Conservation (phyloP, 2,888 invertebrate species). For the Nemotelus pantherinus region DNA sequence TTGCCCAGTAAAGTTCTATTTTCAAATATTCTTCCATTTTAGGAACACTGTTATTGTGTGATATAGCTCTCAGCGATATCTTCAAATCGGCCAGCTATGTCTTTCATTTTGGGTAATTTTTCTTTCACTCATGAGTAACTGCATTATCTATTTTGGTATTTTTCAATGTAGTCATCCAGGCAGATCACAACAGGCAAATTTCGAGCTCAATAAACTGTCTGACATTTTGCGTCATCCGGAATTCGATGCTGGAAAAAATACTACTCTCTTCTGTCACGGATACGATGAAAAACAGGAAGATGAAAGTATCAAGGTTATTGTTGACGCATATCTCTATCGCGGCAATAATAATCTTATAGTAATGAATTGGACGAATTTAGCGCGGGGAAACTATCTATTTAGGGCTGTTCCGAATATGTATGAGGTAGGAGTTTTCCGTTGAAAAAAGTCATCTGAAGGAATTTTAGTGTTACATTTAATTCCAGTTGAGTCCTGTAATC, state of each 20-base stretch:
- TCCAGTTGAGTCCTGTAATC: conserved; percentile 57
- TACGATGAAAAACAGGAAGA: conserved; percentile 11
- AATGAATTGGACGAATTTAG: conserved; percentile 22
- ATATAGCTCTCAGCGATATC: background rate
- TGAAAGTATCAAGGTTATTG: conserved; percentile 15
- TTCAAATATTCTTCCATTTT: background rate
- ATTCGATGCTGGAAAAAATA: conserved; percentile 2
- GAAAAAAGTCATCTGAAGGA: background rate
- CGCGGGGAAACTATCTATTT: conserved; percentile 19
- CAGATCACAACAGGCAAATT: background rate
- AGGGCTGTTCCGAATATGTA: conserved; percentile 11
- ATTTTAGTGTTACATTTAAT: background rate
- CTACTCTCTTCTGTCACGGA: conserved; percentile 28
- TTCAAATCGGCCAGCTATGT: conserved; percentile 1
- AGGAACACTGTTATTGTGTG: background rate
- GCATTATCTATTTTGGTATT: background rate
- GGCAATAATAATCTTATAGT: conserved; percentile 4
- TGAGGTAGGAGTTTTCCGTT: conserved; percentile 12
- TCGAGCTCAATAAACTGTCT: background rate
- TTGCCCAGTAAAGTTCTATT: background rate
- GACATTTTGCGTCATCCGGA: background rate
- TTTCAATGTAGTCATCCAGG: background rate
- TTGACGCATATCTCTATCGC: background rate
- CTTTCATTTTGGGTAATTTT: conserved; percentile 30
- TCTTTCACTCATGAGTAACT: background rate